Evolutionary conservation across 2,888 invertebrate species (phyloP), one percentile per base, ranked within the genome.

Genomic region (Pristionchus arcanus): DNA sequence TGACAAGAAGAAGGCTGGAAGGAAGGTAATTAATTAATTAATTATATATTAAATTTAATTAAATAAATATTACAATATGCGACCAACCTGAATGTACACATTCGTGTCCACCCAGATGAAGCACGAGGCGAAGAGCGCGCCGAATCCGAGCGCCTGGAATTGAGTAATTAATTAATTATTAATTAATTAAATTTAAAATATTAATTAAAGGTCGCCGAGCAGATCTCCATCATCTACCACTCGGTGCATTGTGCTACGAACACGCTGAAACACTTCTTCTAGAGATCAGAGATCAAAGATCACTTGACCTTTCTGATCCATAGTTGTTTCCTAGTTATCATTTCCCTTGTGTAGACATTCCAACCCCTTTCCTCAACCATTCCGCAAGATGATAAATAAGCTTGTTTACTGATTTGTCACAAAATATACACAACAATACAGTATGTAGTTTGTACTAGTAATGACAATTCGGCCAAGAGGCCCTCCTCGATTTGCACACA

Each of bases 161-260:
- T n/a, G n/a, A n/a, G 9, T 49, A 7, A 49, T 49, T 7, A 49
- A 49, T 49, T 49, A 49, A 49, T 49, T 49, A 49, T 13, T 81
- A 42, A 55, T 31, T 86, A 86, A 42, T 2, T 9, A 5, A 59
- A n/a, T 4, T 34, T 11, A 85, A 28, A n/a, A 1, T 25, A 25
- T 4, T 68, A 19, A 68, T 68, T 34, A 16, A 31, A 74, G 74
- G 74, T 89, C 13, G 89, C 89, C 49, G 55, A 83, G 83, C 83
- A 89, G 25, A 89, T 89, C 37, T 89, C 89, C 15, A 66, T 89
- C n/a, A 71, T 89, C 66, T 83, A 89, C 49, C 83, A 89, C 74
- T 59, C 89, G 15, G 68, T 89, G 11, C 49, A 89, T 63, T 89
- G 89, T n/a, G 89, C 89, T 0, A 49, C 74, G n/a, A 66, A 59